Conservation (phyloP, 2,113 vertebrate species). For the Prionailurus bengalensis region DNA sequence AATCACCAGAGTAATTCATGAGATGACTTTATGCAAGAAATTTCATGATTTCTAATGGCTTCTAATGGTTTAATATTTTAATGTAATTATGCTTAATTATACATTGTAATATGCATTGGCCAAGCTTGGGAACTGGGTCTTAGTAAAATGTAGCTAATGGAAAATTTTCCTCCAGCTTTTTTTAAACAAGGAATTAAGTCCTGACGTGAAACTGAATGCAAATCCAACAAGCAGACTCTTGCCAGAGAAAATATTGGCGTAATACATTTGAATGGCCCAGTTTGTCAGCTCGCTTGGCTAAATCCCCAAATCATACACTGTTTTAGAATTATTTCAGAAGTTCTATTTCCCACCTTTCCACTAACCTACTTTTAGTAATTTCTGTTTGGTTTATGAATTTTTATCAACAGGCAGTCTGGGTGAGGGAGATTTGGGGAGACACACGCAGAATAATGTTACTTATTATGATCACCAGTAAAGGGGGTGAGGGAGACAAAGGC, state of each 20-base stretch:
- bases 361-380: constrained; percentile 55
- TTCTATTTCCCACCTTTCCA: constrained; percentile 31
- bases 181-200: constrained; percentile 61
- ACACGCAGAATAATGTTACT: background rate
- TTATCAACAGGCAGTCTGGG: background rate
- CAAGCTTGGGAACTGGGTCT: constrained; percentile 31
- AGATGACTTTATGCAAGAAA: constrained; percentile 22
- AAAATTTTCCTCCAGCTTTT: constrained; percentile 63
- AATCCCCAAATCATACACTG: constrained; percentile 33
- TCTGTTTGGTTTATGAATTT: constrained; percentile 15
- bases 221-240: constrained; percentile 62
- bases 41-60: constrained; percentile 65
- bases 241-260: constrained; percentile 69
- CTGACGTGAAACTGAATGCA: constrained; percentile 65
- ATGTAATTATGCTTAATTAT: constrained; percentile 70
- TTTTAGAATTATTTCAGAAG: constrained; percentile 18
- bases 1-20: constrained; percentile 17
- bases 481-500: background rate
- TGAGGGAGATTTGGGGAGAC: background rate
- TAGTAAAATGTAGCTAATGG: constrained; percentile 67
- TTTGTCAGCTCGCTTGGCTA: constrained; percentile 64
- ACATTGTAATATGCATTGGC: constrained; percentile 21
- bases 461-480: background rate
- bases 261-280: constrained; percentile 71
- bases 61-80: constrained; percentile 61